Evolutionary conservation across 2,888 invertebrate genomes (phyloP).

Genomic region (Epirrita christyi): DNA sequence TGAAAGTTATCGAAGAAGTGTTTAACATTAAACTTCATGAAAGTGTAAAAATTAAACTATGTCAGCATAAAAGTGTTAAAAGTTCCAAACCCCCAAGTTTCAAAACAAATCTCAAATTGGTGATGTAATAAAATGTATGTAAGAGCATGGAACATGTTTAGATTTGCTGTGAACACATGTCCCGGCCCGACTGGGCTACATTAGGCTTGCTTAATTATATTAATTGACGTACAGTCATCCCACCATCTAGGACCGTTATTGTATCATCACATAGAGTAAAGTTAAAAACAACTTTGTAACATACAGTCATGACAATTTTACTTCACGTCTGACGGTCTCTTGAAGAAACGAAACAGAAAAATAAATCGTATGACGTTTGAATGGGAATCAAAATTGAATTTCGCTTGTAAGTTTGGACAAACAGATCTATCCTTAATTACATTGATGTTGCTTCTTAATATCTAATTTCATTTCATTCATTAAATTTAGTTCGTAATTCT

Average conservation of each 20-base stretch:
- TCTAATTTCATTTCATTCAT: slow-evolving; percentile 54
- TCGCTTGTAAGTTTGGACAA: not conserved
- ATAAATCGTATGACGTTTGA: slow-evolving; percentile 1
- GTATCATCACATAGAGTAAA: slow-evolving; percentile 7
- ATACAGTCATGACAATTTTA: slow-evolving; percentile 13
- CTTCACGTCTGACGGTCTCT: not conserved
- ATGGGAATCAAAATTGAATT: slow-evolving; percentile 3
- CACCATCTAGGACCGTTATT: slow-evolving; percentile 8
- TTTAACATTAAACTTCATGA: no score
- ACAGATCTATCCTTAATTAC: slow-evolving; percentile 16
- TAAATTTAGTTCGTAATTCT: not conserved
- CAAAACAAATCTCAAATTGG: slow-evolving; percentile 43
- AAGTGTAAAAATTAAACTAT: not conserved
- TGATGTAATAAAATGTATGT: slow-evolving; percentile 59
- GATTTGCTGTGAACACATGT: slow-evolving; percentile 63
- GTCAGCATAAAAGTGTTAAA: not conserved
- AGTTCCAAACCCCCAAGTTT: not conserved
- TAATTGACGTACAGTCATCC: slow-evolving; percentile 65
- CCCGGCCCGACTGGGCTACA: slow-evolving; percentile 52
- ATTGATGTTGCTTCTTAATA: slow-evolving; percentile 56
- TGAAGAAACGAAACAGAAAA: slow-evolving; percentile 4
- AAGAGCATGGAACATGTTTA: slow-evolving; percentile 43
- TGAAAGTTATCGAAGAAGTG: no score
- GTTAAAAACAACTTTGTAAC: not conserved
- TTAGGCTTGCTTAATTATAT: slow-evolving; percentile 66